A percentile compares a stretch with the other conserved stretches of the same genome.
These are phyloP conservation scores for Tribolium freemani DNA, from an alignment of 2,888 invertebrate species.

Conservation along the genomic window DNA sequence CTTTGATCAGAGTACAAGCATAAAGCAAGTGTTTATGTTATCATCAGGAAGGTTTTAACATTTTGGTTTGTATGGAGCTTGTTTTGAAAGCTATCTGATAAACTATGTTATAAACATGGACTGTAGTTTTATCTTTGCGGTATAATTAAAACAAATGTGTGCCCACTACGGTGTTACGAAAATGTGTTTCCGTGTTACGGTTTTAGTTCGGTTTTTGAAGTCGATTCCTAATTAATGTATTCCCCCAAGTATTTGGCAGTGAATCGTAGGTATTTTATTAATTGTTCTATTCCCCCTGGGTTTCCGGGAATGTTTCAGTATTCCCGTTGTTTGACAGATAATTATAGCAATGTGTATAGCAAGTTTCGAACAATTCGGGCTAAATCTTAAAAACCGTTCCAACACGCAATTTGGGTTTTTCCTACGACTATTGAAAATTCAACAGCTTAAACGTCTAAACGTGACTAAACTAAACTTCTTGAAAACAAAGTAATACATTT, in stretches of 20 bases:
- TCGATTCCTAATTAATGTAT: constrained; percentile 17
- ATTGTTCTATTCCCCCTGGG: not conserved
- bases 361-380: not conserved
- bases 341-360: not conserved
- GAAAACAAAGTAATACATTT: constrained; percentile 35
- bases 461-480: constrained; percentile 34
- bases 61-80: not conserved
- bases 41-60: constrained; percentile 11
- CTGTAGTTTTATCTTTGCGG: not conserved
- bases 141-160: not conserved
- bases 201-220: not conserved
- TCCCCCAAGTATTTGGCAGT: constrained; percentile 17
- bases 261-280: not conserved
- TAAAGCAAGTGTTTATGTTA: constrained; percentile 17
- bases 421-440: constrained; percentile 27
- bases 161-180: not conserved
- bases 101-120: not conserved
- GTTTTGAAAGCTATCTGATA: constrained; percentile 18
- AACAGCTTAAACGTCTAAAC: constrained; percentile 29
- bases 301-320: not conserved
- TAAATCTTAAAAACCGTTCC: not conserved
- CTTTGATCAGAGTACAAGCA: constrained; percentile 7
- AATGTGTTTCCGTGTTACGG: not conserved
- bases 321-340: not conserved
- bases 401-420: constrained; percentile 29